Percentiles rank a stretch among this genome's conserved stretches.
Evolutionary conservation across 2,888 invertebrate species (phyloP).

Genomic region (Nephrotoma guestfalica): DNA sequence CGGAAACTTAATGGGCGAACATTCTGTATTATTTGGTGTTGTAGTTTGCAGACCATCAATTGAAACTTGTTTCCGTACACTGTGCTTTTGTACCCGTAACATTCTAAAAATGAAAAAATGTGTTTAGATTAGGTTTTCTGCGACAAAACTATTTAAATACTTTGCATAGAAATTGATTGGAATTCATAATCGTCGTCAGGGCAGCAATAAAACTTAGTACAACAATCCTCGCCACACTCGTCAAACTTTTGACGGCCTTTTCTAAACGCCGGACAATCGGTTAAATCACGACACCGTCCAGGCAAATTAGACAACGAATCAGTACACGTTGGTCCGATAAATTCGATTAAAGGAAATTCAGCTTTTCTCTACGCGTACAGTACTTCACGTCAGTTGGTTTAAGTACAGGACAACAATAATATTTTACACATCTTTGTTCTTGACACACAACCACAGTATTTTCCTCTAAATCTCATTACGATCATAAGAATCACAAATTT

Average conservation of each 20-base stretch:
- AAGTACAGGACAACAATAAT: neutral
- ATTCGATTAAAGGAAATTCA: neutral
- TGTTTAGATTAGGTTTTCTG: no score
- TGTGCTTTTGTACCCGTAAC: neutral
- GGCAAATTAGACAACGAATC: neutral
- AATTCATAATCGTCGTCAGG: neutral
- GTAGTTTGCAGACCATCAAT: neutral
- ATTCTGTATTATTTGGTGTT: neutral
- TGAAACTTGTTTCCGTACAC: neutral
- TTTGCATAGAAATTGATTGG: neutral
- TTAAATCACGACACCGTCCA: neutral
- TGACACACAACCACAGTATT: neutral
- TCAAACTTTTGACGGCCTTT: neutral
- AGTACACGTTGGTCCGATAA: neutral
- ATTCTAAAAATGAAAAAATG: neutral
- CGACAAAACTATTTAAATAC: neutral
- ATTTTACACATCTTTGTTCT: neutral
- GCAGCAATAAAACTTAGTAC: neutral
- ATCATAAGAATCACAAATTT: neutral
- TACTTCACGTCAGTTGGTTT: no score
- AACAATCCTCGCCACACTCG: neutral
- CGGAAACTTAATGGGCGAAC: neutral
- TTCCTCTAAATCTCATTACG: no score
- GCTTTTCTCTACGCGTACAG: no score
- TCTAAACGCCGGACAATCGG: neutral